These are phyloP conservation scores for Lingula anatina DNA, from an alignment of 2,888 invertebrate genomes.

Conservation along the genomic window DNA sequence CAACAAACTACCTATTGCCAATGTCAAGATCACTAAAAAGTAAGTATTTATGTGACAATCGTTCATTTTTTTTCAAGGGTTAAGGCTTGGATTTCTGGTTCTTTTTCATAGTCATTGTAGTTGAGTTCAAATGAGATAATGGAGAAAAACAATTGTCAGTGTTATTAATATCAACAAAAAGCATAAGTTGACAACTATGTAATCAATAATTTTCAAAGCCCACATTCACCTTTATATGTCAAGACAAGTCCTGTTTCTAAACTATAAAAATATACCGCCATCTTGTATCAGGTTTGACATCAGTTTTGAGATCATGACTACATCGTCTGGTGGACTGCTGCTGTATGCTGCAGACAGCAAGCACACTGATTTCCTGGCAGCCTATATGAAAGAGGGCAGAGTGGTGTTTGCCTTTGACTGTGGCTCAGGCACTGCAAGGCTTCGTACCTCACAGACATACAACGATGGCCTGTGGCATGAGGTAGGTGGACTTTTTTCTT, in stretches of 20 bases:
- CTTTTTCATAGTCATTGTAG: no score
- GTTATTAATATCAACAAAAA: no score
- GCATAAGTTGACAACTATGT: no score
- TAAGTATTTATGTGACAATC: constrained; percentile 1
- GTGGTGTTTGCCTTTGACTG: constrained; percentile 81
- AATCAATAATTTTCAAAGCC: no score
- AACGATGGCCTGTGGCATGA: constrained; percentile 88
- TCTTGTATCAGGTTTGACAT: constrained; percentile 63
- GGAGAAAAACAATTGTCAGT: no score
- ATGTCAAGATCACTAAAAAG: constrained; percentile 53
- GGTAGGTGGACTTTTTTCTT: no score
- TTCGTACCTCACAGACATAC: constrained; percentile 69
- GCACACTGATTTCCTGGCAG: constrained; percentile 78
- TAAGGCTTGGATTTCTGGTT: no score
- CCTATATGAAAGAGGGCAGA: constrained; percentile 70
- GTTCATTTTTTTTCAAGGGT: no score
- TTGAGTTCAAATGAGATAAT: no score
- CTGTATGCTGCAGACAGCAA: constrained; percentile 68
- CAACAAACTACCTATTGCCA: constrained; percentile 57
- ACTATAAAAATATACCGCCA: no score
- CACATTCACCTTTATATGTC: no score
- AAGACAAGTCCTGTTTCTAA: no score
- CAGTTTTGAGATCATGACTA: constrained; percentile 73
- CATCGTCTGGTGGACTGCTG: constrained; percentile 70
- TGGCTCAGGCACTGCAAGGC: constrained; percentile 72